These are phyloP conservation scores for Actinia tenebrosa DNA, from an alignment of 64 coral and sea anemone species.

Conservation along the genomic window DNA sequence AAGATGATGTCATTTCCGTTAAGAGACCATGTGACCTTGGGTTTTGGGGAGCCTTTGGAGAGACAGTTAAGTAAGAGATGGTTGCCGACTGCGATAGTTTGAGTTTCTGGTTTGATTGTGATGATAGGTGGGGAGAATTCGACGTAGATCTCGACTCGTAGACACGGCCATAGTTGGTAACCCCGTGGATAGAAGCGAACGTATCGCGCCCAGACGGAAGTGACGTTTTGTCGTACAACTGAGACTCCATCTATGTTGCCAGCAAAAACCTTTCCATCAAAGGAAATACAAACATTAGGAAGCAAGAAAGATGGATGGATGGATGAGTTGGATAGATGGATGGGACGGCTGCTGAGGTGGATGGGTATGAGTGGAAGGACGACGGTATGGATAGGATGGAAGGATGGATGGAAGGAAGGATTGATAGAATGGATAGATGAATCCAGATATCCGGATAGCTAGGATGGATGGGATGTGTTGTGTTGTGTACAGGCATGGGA, in stretches of 20 bases:
- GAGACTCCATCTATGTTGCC: conserved; percentile 9
- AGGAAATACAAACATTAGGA: no score
- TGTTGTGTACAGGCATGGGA: no score
- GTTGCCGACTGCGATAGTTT: neutral
- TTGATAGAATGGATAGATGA: no score
- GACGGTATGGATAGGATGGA: no score
- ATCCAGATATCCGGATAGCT: no score
- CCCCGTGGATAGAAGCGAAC: neutral
- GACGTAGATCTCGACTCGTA: conserved; percentile 15
- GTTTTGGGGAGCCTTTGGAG: conserved; percentile 15
- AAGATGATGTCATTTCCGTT: conserved; percentile 32
- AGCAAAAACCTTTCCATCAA: neutral
- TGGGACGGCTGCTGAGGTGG: neutral
- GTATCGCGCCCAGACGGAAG: conserved; percentile 7
- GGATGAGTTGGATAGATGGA: neutral
- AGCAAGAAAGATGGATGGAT: neutral
- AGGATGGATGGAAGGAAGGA: no score
- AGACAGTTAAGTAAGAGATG: neutral
- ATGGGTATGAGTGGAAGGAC: no score
- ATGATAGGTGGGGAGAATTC: neutral
- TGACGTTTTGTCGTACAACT: neutral
- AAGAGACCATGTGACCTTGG: conserved; percentile 16
- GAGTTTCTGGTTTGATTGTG: neutral
- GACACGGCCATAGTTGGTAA: conserved; percentile 4
- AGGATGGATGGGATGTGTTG: no score